phyloP scores from a whole-genome alignment of 2,888 invertebrate species.

The Cryptocheilus praepositus region DNA sequence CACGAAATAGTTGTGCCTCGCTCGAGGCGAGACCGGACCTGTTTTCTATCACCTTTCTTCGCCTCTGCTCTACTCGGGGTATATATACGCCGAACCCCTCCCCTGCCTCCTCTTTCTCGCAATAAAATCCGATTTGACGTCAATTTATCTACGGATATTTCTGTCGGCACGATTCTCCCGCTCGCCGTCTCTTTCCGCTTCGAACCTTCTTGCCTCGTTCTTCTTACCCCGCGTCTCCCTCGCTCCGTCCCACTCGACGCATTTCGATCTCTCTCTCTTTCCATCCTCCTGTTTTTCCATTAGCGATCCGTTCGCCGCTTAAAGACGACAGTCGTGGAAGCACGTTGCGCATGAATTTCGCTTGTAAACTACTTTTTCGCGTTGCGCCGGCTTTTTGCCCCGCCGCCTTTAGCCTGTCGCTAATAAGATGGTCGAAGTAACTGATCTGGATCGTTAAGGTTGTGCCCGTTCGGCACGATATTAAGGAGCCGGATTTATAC shows the following conservation, averaged over 20 bases:
- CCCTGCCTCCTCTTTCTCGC: constrained; percentile 40
- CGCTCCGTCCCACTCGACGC: background rate
- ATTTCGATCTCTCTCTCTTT: constrained; percentile 22
- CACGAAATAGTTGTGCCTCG: constrained; percentile 71
- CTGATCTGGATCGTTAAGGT: too few species aligned
- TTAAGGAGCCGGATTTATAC: constrained; percentile 9
- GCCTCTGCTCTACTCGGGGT: constrained; percentile 44
- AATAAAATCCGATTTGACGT: constrained; percentile 73
- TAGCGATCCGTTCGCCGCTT: constrained; percentile 17
- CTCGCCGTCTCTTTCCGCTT: background rate
- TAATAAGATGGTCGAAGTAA: constrained; percentile 35
- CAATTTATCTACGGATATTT: constrained; percentile 71
- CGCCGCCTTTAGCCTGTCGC: constrained; percentile 30
- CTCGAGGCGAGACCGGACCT: constrained; percentile 72
- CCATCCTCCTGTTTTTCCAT: constrained; percentile 18
- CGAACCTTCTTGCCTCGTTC: constrained; percentile 30
- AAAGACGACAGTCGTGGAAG: constrained; percentile 13
- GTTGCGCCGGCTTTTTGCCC: constrained; percentile 30
- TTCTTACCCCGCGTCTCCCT: constrained; percentile 32
- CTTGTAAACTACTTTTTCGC: constrained; percentile 41
- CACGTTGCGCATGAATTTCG: constrained; percentile 53
- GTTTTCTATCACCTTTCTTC: constrained; percentile 73
- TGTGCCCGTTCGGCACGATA: too few species aligned
- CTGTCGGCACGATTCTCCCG: constrained; percentile 45
- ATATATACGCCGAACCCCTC: constrained; percentile 24